Evolutionary conservation across 2,797 vertebrate species (phyloP).

Genomic region (Sciurus carolinensis): DNA sequence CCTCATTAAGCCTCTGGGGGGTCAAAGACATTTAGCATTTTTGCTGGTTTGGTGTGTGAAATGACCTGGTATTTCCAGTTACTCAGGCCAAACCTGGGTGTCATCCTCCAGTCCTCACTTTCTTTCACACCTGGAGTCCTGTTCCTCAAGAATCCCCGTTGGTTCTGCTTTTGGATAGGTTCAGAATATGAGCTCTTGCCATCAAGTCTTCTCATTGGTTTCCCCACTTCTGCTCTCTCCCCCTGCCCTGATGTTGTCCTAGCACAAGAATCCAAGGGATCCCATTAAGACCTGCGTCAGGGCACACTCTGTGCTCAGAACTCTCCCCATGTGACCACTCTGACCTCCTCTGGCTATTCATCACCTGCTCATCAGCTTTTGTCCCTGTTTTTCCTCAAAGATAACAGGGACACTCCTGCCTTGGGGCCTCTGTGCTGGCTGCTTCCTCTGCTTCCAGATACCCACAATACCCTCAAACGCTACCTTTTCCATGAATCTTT

Average conservation of each 20-base stretch:
- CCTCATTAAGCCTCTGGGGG: not conserved
- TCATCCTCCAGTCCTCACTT: not conserved
- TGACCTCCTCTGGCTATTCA: not conserved
- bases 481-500: not conserved
- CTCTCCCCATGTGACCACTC: accelerated
- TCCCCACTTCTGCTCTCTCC: not conserved
- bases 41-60: not conserved
- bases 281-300: not conserved
- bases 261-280: not conserved
- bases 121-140: not conserved
- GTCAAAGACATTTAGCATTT: not conserved
- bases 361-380: not conserved
- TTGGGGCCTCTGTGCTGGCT: not conserved
- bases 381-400: not conserved
- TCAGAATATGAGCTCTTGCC: not conserved
- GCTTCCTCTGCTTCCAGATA: not conserved
- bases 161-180: not conserved
- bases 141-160: not conserved
- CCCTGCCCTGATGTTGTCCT: not conserved
- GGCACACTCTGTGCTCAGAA: not conserved
- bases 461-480: not conserved
- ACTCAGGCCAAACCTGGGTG: not conserved
- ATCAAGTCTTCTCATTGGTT: not conserved
- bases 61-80: not conserved
- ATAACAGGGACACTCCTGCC: not conserved